Evolutionary conservation across 1,140 invertebrate species (phyloP).

Genomic region (Heliothis subflexa): DNA sequence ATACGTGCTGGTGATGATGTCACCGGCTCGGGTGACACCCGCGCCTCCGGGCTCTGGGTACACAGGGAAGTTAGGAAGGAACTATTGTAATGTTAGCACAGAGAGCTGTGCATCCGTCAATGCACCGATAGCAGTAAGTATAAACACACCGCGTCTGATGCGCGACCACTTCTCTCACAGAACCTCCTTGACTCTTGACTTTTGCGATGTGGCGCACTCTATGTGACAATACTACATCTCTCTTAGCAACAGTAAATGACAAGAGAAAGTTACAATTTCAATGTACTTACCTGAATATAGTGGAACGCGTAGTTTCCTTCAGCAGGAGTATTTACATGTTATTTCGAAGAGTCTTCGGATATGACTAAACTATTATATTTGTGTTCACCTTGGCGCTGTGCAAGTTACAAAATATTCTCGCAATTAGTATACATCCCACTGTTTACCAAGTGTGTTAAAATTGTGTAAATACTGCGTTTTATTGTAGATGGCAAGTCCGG

Average conservation of each 20-base stretch:
- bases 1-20: conserved; percentile 6
- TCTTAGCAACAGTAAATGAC: neutral
- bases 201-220: neutral
- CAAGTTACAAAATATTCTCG: conserved; percentile 19
- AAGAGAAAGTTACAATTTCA: too few relatives aligned
- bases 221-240: neutral
- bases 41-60: neutral
- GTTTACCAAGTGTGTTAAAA: conserved; percentile 24
- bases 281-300: neutral
- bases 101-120: neutral
- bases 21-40: neutral
- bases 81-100: neutral
- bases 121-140: neutral
- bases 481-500: neutral
- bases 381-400: conserved; percentile 22
- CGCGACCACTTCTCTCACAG: conserved; percentile 4
- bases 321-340: neutral
- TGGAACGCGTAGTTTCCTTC: neutral
- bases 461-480: conserved; percentile 23
- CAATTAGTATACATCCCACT: conserved; percentile 36
- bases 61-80: neutral
- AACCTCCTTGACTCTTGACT: conserved; percentile 25
- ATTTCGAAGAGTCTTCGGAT: neutral
- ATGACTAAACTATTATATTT: conserved; percentile 7
- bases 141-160: neutral